These are phyloP conservation scores for Chrysopa pallens DNA, from an alignment of 1,140 invertebrate species.

Conservation along the genomic window DNA sequence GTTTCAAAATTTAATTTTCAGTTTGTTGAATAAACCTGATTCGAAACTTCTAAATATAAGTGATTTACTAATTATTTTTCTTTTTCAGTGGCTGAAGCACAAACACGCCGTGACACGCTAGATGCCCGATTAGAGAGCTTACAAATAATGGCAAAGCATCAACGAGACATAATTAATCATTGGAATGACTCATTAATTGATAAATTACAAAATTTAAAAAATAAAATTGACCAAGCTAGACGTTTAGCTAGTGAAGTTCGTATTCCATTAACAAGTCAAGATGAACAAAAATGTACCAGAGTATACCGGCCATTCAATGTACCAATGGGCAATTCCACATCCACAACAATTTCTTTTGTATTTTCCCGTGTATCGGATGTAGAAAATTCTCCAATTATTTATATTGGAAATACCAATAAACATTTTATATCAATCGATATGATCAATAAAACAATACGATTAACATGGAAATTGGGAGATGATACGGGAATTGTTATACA, in stretches of 20 bases:
- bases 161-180: slow-evolving; percentile 33
- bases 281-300: background rate
- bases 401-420: slow-evolving; percentile 25
- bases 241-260: slow-evolving; percentile 65
- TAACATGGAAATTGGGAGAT: slow-evolving; percentile 61
- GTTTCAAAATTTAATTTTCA: too few species aligned
- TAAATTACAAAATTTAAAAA: slow-evolving; percentile 44
- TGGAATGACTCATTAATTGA: slow-evolving; percentile 38
- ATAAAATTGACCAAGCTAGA: slow-evolving; percentile 56
- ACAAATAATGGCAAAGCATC: slow-evolving; percentile 27
- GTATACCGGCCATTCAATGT: background rate
- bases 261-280: slow-evolving; percentile 7
- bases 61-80: slow-evolving; percentile 3
- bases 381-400: slow-evolving; percentile 22
- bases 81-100: slow-evolving; percentile 31
- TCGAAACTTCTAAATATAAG: too few species aligned
- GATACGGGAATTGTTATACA: slow-evolving; percentile 43
- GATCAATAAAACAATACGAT: slow-evolving; percentile 50
- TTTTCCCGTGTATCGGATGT: slow-evolving; percentile 23
- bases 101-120: slow-evolving; percentile 31
- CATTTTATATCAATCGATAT: slow-evolving; percentile 71
- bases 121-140: slow-evolving; percentile 32
- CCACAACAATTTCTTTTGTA: background rate
- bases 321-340: background rate
- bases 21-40: too few species aligned